A percentile compares a stretch with the other conserved stretches of the same genome.
Conservation (phyloP, 2,113 vertebrate genomes). For the Romanogobio albipinnatus region DNA sequence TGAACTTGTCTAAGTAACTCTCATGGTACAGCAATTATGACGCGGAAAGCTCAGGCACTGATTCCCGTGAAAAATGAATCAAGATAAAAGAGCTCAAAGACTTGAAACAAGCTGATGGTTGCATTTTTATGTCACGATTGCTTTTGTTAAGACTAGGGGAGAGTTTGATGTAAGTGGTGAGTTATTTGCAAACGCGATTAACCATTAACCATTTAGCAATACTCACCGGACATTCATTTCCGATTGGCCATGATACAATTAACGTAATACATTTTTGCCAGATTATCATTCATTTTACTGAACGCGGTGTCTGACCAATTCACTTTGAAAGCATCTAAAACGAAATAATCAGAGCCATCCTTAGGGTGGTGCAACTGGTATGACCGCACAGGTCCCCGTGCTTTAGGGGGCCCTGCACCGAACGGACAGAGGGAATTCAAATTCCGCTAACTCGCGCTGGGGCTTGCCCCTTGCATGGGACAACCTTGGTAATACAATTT, state of each 20-base stretch:
- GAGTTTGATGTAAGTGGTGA: neutral
- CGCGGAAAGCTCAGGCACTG: no score
- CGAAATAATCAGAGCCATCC: no score
- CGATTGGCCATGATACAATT: no score
- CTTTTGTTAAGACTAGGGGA: neutral
- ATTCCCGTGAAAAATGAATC: neutral
- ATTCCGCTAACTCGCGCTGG: no score
- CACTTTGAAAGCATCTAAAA: no score
- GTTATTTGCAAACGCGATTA: neutral
- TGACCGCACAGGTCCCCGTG: no score
- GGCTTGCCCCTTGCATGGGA: no score
- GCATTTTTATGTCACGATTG: neutral
- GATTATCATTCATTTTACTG: neutral
- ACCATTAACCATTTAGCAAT: neutral
- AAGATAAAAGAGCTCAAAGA: neutral
- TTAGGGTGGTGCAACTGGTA: no score
- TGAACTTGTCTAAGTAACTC: neutral
- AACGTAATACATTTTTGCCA: neutral
- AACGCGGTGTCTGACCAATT: no score
- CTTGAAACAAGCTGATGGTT: neutral
- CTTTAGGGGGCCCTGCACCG: no score
- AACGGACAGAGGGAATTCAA: no score
- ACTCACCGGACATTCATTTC: neutral
- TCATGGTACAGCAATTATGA: neutral
- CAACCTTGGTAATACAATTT: neutral